Conservation (phyloP, 2,113 vertebrate genomes). For the Stigmatopora nigra region DNA sequence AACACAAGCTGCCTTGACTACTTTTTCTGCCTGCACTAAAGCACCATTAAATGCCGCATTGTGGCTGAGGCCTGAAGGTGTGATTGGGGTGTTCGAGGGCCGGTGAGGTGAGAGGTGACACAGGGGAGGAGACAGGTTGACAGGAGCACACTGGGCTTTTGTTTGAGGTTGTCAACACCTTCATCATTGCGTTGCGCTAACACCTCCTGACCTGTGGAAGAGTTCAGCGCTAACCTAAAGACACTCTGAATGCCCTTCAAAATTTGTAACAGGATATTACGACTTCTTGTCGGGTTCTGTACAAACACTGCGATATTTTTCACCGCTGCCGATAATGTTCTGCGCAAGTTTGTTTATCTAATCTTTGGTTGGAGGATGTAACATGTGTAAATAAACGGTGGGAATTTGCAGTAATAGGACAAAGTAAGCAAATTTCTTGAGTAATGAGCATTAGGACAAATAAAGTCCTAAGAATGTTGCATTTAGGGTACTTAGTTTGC, state of each 20-base stretch:
- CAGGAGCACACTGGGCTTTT: conserved; percentile 54
- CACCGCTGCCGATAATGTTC: background rate
- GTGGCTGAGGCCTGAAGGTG: conserved; percentile 24
- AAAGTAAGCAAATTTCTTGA: background rate
- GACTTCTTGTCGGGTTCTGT: background rate
- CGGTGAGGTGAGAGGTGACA: conserved; percentile 41
- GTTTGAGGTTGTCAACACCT: conserved; percentile 36
- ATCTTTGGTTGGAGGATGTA: background rate
- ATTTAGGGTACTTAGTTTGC: background rate
- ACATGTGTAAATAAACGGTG: background rate
- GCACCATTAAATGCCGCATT: conserved; percentile 19
- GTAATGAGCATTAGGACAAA: background rate
- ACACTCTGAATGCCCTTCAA: conserved; percentile 7
- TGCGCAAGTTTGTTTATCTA: background rate
- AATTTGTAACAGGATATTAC: background rate
- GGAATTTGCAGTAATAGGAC: background rate
- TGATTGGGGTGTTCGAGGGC: conserved; percentile 9
- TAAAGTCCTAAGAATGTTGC: background rate
- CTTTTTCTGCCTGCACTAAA: conserved; percentile 22
- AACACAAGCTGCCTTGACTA: conserved; percentile 25
- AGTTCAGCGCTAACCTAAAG: conserved; percentile 6
- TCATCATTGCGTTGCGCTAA: conserved; percentile 27
- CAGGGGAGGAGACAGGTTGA: conserved; percentile 50
- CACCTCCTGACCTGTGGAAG: conserved; percentile 28
- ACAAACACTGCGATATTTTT: background rate